Evolutionary conservation across 30 jellyfish, hydroid and myxozoan species (phyloP), one percentile per base, ranked within the genome.

Genomic region (Phacellophora camtschatica): DNA sequence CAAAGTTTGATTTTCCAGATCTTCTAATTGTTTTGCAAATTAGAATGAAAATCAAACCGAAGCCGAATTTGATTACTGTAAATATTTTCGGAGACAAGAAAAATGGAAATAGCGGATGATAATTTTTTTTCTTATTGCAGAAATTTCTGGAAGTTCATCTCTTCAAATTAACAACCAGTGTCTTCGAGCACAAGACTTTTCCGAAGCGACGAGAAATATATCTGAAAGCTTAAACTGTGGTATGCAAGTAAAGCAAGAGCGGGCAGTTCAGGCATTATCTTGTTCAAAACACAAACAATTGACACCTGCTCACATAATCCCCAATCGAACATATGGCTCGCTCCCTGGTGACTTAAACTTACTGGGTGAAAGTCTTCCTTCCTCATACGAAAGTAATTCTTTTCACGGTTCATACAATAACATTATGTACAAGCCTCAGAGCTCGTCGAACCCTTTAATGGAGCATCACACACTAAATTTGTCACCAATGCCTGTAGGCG

Each of bases 401-500:
- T 67, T 25, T 1, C 35, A 28, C 29, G 53, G 56, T 1, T 64
- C 78, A 2, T 39, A 24, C 13, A 34, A 51, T n/a, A 23, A 25
- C 48, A 16, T 45, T 13, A 49, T 61, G 4, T 30, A 46, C 54
- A 35, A 50, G 18, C 13, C 69, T 13, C 65, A 82, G 9, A 1
- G 24, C 22, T 23, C 42, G 43, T 51, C 73, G 24, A 64, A 30
- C 41, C 5, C 68, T 10, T 48, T 50, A 12, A 48, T 18, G 42
- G 34, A 50, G 22, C 51, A 50, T 1, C 69, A 62, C 22, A 46
- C 29, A 23, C 61, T 51, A 18, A 36, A 77, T 9, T 32, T 68
- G 45, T 43, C 79, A 12, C 83, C 88, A 1, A 56, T 84, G 77
- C 76, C 58, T 33, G 32, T 83, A 20, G 87, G 63, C 10, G 95